Evolutionary conservation across 2,113 vertebrate genomes (phyloP), one percentile per base, ranked within the genome.

Genomic region (Natator depressus): DNA sequence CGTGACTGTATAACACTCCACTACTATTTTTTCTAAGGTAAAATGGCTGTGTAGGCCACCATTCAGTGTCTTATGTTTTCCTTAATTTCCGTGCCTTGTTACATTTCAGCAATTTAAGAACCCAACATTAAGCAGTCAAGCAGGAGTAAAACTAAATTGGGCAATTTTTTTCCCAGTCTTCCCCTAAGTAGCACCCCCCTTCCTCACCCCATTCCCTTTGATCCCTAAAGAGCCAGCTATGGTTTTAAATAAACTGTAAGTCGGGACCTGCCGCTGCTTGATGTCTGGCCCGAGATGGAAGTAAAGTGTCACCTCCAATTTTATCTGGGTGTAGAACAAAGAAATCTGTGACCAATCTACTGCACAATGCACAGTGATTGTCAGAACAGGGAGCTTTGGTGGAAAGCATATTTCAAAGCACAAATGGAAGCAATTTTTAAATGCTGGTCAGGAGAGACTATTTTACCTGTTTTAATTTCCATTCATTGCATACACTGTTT

Each of bases 281-380:
- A 97, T 92, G 96, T 95, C 93, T 98, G 92, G 91, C 94, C 87
- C 89, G 92, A 93, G 86, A 91, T 96, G 88, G 94, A 95, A 96
- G 88, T 62, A 50, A 96, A 93, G 89, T 97, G 93, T 97, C 96
- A 96, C 91, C 96, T 98, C 94, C 89, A 84, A 97, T 96, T 96
- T 96, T 88, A 87, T 91, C 97, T 98, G 96, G 96, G 96, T 91
- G 89, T 59, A 96, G 91, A 97, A 97, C 96, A 98, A 97, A 98
- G 97, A 89, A 80, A 96, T 94, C 90, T 75, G 83, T 89, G 94
- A 95, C 96, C 83, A 91, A 97, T 97, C 89, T 88, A 69, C 94
- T 84, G 87, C 69, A 75, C 69, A 83, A 57, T 31, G 47, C 76
- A 25, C 85, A 55, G 50, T 88, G 84, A 94, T 94, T 88, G 50